phyloP scores from a whole-genome alignment of 2,888 invertebrate genomes.

The Idaea aversata region DNA sequence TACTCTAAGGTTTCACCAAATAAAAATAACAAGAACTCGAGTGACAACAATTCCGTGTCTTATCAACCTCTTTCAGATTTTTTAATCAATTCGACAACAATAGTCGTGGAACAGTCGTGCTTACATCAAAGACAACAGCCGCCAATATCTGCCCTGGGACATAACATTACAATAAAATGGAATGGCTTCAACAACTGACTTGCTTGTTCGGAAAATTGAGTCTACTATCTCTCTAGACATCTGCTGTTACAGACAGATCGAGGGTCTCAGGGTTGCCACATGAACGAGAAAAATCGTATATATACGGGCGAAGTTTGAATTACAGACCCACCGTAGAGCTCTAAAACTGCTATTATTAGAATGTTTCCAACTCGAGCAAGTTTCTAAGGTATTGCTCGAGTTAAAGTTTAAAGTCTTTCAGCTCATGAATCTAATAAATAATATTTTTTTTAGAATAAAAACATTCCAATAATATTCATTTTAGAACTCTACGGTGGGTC shows the following conservation, averaged over 20 bases:
- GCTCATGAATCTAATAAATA: too few relatives aligned
- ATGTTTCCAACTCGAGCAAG: too few relatives aligned
- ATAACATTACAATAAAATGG: neutral
- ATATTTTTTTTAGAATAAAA: too few relatives aligned
- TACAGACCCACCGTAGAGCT: too few relatives aligned
- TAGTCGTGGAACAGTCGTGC: neutral
- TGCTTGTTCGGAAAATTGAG: conserved; percentile 1
- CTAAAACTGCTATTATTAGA: too few relatives aligned
- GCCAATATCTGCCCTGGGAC: neutral
- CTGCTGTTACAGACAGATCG: neutral
- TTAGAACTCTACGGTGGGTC: too few relatives aligned
- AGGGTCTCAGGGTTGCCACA: neutral
- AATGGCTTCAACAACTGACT: neutral
- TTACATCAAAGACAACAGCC: neutral
- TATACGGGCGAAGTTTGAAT: too few relatives aligned
- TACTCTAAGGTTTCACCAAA: neutral
- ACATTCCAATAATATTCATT: too few relatives aligned
- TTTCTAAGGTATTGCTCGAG: too few relatives aligned
- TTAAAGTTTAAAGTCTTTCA: too few relatives aligned
- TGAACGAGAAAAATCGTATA: too few relatives aligned
- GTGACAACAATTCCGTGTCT: neutral
- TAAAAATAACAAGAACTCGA: neutral
- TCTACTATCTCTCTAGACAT: neutral
- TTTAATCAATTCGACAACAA: neutral
- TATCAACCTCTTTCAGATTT: neutral